Percentiles rank a stretch among this genome's conserved stretches.
Conservation (phyloP, 2,888 invertebrate species). For the Phrixothrix hirtus region DNA sequence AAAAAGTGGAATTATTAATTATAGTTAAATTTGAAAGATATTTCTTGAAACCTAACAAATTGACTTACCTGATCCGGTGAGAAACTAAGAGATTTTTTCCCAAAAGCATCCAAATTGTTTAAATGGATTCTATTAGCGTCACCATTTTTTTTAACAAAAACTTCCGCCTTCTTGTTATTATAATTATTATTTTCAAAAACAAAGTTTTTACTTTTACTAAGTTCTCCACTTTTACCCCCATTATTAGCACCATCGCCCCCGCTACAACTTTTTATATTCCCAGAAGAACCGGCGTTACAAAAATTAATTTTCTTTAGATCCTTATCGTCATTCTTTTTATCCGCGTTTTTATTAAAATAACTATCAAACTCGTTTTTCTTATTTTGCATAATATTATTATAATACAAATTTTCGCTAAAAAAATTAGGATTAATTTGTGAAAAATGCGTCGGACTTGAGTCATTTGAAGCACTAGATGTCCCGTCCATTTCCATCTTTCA, state of each 20-base stretch:
- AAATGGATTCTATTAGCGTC: conserved; percentile 46
- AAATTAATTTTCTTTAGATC: conserved; percentile 37
- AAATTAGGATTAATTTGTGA: conserved; percentile 41
- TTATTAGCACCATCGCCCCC: conserved; percentile 23
- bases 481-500: conserved; percentile 45
- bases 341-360: conserved; percentile 40
- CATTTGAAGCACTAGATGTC: conserved; percentile 50
- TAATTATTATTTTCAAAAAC: conserved; percentile 33
- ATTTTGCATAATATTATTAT: conserved; percentile 37
- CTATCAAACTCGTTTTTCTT: conserved; percentile 43
- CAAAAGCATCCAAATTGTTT: conserved; percentile 48
- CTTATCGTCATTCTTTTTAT: conserved; percentile 34
- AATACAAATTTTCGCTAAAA: conserved; percentile 47
- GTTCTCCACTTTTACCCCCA: conserved; percentile 24
- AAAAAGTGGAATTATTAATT: too few species aligned
- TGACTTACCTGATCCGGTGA: conserved; percentile 68
- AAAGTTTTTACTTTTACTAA: conserved; percentile 35
- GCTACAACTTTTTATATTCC: conserved; percentile 5
- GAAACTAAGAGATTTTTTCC: conserved; percentile 54
- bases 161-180: conserved; percentile 38
- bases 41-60: too few species aligned
- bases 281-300: conserved; percentile 13
- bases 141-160: conserved; percentile 41
- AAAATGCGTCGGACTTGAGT: conserved; percentile 47
- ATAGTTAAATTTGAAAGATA: too few species aligned